Base-by-base conservation (phyloP, 2,797 vertebrate genomes). In the Nannoperca australis region DNA sequence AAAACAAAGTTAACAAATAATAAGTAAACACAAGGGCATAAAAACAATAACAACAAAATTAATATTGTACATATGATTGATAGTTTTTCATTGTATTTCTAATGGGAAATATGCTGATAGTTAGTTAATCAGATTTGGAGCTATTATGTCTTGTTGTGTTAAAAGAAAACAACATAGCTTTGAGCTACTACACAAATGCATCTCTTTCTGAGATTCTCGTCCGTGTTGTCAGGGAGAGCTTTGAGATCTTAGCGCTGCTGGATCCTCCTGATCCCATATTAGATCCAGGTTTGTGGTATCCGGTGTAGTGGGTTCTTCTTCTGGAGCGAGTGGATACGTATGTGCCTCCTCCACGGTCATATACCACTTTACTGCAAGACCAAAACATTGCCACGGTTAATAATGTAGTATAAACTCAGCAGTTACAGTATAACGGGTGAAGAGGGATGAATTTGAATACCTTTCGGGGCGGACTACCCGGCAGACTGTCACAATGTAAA, bases 121-220 rank as follows among this genome's bases (percentile, higher is more conserved):
- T 66, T 30, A 30, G 13, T 24, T 40, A 9, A 10, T 27, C 32
- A 32, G 17, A 45, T 65, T 42, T 38, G 3, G 8, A 58, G 27
- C 12, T 50, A 6, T 5, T 34, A 5, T 47, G 1, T 20, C 27
- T 18, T 5, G 11, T 40, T 70, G 9, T 18, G 15, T 32, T n/a
- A n/a, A 18, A 6, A 58, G 61, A 45, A 51, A 50, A 50, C 13
- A 45, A 44, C 27, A 1, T 34, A 42, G 11, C n/a, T 70, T 75
- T 27, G 8, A 32, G 12, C 15, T 3, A 10, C 79, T 93, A 96
- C 58, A 96, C 95, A 88, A 95, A 95, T 1, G 92, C 92, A 76
- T 96, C 94, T 88, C 93, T 92, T 34, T 90, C 87, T 13, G 90
- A 91, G 3, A 87, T 68, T 72, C 81, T 93, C 1, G 88, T 91